These are phyloP conservation scores for Mythimna loreyi DNA, from an alignment of 2,888 invertebrate species.

Conservation along the genomic window DNA sequence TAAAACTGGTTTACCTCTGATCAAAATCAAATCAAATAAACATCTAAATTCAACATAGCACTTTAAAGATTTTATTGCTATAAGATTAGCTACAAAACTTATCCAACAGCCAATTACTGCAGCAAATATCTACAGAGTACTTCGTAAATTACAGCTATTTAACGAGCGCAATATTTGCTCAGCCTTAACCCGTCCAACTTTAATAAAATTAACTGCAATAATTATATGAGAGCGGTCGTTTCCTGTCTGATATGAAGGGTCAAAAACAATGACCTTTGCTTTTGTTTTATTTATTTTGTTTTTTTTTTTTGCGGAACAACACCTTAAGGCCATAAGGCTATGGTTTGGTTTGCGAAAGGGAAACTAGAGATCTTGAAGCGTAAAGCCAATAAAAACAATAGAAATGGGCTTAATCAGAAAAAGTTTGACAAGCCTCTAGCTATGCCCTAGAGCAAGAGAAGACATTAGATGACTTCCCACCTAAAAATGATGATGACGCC, in stretches of 20 bases:
- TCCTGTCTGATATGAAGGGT: constrained; percentile 48
- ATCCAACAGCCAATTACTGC: constrained; percentile 13
- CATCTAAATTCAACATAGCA: neutral
- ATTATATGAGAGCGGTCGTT: constrained; percentile 34
- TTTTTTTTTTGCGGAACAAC: constrained; percentile 19
- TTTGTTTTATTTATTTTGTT: constrained; percentile 40
- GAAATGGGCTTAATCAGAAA: too few relatives aligned
- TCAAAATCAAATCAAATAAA: constrained; percentile 4
- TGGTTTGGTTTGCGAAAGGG: too few relatives aligned
- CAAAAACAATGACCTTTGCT: constrained; percentile 42
- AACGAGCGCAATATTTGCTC: constrained; percentile 24
- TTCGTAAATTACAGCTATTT: constrained; percentile 31
- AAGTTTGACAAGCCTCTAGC: too few relatives aligned
- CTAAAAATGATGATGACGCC: neutral
- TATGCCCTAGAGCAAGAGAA: too few relatives aligned
- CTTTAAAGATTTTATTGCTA: neutral
- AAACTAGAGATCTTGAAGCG: too few relatives aligned
- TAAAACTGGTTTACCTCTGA: neutral
- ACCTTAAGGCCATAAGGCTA: neutral
- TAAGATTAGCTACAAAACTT: constrained; percentile 2
- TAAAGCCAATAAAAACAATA: too few relatives aligned
- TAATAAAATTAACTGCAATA: constrained; percentile 33
- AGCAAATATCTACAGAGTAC: constrained; percentile 15
- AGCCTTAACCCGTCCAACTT: constrained; percentile 41
- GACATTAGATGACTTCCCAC: too few relatives aligned